Percentiles rank a stretch among this genome's conserved stretches.
Evolutionary conservation across 2,113 vertebrate genomes (phyloP).

Genomic region (Notarius quadriscutis): DNA sequence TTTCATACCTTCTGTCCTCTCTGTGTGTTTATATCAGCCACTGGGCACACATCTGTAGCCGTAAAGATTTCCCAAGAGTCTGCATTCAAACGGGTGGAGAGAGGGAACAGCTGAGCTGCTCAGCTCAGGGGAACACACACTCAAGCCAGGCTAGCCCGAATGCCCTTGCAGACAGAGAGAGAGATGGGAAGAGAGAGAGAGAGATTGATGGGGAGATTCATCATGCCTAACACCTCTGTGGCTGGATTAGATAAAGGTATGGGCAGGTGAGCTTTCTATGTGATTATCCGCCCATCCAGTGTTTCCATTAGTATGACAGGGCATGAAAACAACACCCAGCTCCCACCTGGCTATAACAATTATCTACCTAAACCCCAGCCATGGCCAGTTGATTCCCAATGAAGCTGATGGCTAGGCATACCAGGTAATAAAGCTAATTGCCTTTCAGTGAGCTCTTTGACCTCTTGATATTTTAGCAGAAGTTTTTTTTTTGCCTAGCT

Average conservation of each 20-base stretch:
- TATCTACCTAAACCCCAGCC: slow-evolving; percentile 9
- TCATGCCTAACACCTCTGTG: slow-evolving; percentile 26
- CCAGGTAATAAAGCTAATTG: slow-evolving; percentile 42
- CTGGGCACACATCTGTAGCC: slow-evolving; percentile 68
- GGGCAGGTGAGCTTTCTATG: slow-evolving; percentile 41
- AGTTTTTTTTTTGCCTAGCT: background rate
- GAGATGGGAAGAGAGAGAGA: background rate
- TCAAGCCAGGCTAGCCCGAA: slow-evolving; percentile 59
- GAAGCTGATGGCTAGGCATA: slow-evolving; percentile 22
- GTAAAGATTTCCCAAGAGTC: slow-evolving; percentile 60
- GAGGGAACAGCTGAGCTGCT: slow-evolving; percentile 40
- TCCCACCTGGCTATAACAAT: slow-evolving; percentile 36
- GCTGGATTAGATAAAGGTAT: slow-evolving; percentile 32
- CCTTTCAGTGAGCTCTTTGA: slow-evolving; percentile 44
- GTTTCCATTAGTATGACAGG: slow-evolving; percentile 13
- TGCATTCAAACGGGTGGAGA: slow-evolving; percentile 51
- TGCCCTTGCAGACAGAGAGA: slow-evolving; percentile 48
- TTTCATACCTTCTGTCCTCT: slow-evolving; percentile 34
- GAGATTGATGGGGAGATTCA: slow-evolving; percentile 18
- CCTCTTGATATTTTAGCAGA: slow-evolving; percentile 39
- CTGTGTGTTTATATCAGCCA: slow-evolving; percentile 51
- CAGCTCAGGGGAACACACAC: slow-evolving; percentile 52
- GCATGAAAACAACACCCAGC: slow-evolving; percentile 23
- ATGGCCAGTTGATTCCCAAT: background rate
- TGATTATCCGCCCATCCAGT: slow-evolving; percentile 16